phyloP scores from a whole-genome alignment of 1,140 invertebrate species.

The Antheraea mylitta region DNA sequence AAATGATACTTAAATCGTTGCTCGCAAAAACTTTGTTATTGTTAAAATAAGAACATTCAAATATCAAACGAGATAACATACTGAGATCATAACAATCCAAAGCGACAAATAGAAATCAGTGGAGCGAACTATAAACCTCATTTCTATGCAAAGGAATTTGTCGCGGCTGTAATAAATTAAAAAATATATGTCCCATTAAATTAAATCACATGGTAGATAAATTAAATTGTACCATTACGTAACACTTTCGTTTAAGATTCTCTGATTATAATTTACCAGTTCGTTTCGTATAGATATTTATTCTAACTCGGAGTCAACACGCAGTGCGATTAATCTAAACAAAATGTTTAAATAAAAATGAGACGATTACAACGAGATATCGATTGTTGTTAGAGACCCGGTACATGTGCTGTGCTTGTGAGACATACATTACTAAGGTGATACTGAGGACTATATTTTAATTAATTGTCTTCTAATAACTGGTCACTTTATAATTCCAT shows the following conservation, averaged over 20 bases:
- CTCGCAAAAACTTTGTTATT: background rate
- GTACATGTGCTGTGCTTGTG: too few relatives aligned
- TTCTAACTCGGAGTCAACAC: background rate
- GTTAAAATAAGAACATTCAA: background rate
- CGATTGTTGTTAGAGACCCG: too few relatives aligned
- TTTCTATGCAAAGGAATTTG: slow-evolving; percentile 10
- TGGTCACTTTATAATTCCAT: too few relatives aligned
- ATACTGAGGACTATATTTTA: too few relatives aligned
- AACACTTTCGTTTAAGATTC: slow-evolving; percentile 11
- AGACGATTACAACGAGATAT: slow-evolving; percentile 8
- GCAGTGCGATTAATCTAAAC: slow-evolving; percentile 10
- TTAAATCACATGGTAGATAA: slow-evolving; percentile 7
- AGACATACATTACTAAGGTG: too few relatives aligned
- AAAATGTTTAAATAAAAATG: slow-evolving; percentile 11
- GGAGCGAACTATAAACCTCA: background rate
- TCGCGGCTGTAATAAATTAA: background rate
- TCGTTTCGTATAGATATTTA: background rate
- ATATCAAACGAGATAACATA: background rate
- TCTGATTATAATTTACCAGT: slow-evolving; percentile 8
- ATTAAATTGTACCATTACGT: slow-evolving; percentile 6
- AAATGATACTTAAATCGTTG: too few relatives aligned
- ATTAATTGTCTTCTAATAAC: too few relatives aligned
- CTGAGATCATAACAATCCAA: background rate
- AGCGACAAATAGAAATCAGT: slow-evolving; percentile 3
- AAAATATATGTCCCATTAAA: slow-evolving; percentile 7